A percentile compares a stretch with the other conserved stretches of the same genome.
Evolutionary conservation across 92 coral and sea anemone species (phyloP).

Genomic region (Phenganax subtilis): DNA sequence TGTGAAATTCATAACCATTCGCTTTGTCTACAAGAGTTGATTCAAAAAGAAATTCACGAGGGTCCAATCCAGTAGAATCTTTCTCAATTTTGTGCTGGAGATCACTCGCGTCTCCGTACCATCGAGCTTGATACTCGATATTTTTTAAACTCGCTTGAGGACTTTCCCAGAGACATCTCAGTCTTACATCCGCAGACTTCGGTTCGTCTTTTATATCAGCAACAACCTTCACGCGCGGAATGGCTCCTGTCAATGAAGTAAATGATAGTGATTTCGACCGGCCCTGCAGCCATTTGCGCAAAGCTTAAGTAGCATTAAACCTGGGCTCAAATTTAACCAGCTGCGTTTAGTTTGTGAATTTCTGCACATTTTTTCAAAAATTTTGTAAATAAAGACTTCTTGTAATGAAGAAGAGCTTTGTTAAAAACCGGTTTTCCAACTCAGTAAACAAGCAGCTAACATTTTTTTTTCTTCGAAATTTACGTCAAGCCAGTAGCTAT

Average conservation of each 20-base stretch:
- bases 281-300: neutral
- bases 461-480: no score
- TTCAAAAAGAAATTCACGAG: neutral
- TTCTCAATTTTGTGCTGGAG: neutral
- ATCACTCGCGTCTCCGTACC: neutral
- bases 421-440: no score
- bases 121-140: neutral
- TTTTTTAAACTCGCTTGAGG: neutral
- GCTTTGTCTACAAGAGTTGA: neutral
- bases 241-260: neutral
- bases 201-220: neutral
- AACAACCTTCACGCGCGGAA: neutral
- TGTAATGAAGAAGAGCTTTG: no score
- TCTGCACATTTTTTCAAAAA: no score
- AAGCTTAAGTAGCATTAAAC: neutral
- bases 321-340: neutral
- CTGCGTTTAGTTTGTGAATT: no score
- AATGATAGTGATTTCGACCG: neutral
- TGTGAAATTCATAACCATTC: neutral
- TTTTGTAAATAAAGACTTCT: no score
- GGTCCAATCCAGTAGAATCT: neutral
- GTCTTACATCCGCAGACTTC: neutral
- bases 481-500: no score
- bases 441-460: no score
- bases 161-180: constrained; percentile 8